A percentile compares a stretch with the other conserved stretches of the same genome.
Conservation (phyloP, 2,888 invertebrate genomes). For the Plutella xylostella region DNA sequence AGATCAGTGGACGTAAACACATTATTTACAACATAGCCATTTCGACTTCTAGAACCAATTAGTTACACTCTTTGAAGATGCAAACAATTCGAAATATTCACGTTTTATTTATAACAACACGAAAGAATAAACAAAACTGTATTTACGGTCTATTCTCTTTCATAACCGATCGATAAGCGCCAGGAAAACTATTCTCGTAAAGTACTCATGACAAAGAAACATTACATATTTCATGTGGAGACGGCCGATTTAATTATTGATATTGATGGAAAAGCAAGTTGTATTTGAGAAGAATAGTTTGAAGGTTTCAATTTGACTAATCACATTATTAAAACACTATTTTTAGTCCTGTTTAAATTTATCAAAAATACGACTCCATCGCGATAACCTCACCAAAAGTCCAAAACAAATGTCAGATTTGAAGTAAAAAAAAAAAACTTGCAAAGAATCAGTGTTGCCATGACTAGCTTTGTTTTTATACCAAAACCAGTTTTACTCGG, state of each 20-base stretch:
- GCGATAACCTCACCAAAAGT: constrained; percentile 45
- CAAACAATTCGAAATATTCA: constrained; percentile 2
- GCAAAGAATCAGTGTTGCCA: no score
- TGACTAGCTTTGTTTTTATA: no score
- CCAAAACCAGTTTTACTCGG: no score
- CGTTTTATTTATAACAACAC: neutral
- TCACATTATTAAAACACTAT: constrained; percentile 31
- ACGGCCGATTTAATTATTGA: no score
- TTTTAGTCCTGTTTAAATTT: constrained; percentile 40
- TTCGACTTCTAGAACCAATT: no score
- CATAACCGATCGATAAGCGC: constrained; percentile 65
- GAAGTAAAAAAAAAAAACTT: no score
- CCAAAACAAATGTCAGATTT: constrained; percentile 30
- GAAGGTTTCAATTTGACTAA: no score
- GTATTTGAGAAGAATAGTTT: no score
- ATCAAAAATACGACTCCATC: constrained; percentile 46
- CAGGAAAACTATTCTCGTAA: constrained; percentile 52
- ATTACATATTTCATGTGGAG: constrained; percentile 14
- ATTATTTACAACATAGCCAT: constrained; percentile 27
- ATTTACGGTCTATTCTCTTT: constrained; percentile 43
- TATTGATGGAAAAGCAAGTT: no score
- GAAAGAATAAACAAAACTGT: constrained; percentile 26
- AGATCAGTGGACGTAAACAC: constrained; percentile 35
- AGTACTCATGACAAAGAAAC: constrained; percentile 63
- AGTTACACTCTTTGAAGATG: neutral